phyloP scores from a whole-genome alignment of 2,888 invertebrate species.

The Andrena minutula region DNA sequence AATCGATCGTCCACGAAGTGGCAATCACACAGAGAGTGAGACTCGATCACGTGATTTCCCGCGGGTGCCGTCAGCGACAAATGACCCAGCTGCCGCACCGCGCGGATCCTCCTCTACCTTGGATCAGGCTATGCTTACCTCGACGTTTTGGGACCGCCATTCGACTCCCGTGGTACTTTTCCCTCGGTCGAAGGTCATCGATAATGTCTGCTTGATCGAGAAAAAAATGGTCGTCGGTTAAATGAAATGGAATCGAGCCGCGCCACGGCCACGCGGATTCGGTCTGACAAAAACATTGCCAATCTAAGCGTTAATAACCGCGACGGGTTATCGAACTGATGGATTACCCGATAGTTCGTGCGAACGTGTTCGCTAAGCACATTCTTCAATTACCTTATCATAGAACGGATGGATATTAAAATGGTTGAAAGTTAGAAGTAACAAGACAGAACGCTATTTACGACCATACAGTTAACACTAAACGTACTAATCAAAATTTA shows the following conservation, averaged over 20 bases:
- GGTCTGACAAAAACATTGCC: background rate
- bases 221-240: constrained; percentile 16
- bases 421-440: background rate
- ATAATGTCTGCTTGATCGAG: constrained; percentile 33
- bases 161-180: constrained; percentile 37
- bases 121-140: constrained; percentile 62
- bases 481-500: no score
- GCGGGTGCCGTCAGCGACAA: constrained; percentile 81
- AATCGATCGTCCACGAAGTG: constrained; percentile 80
- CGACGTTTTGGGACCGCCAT: constrained; percentile 34
- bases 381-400: background rate
- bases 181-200: constrained; percentile 45
- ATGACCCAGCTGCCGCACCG: constrained; percentile 76
- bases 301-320: constrained; percentile 18
- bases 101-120: constrained; percentile 47
- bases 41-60: constrained; percentile 83
- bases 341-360: background rate
- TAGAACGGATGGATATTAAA: background rate
- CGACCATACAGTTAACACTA: no score
- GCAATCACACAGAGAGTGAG: constrained; percentile 79
- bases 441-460: no score
- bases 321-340: background rate
- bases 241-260: constrained; percentile 30
- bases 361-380: background rate
- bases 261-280: background rate